Conservation (phyloP, 2,888 invertebrate species). For the Priocnemis perturbator region DNA sequence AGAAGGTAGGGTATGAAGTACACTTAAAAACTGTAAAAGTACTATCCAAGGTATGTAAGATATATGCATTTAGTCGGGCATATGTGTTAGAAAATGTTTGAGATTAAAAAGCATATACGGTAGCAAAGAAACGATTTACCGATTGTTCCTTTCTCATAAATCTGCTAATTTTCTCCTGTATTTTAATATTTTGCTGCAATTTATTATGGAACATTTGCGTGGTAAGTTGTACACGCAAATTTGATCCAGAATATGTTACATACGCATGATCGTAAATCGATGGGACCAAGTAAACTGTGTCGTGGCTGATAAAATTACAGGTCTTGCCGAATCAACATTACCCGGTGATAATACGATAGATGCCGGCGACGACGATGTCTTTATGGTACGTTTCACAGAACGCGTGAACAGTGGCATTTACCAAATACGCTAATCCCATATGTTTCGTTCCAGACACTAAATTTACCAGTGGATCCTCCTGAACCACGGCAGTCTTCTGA, state of each 20-base stretch:
- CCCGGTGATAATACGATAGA: constrained; percentile 82
- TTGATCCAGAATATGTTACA: neutral
- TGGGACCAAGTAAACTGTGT: constrained; percentile 22
- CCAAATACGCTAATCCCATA: no score
- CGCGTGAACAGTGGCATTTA: constrained; percentile 37
- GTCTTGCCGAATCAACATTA: constrained; percentile 84
- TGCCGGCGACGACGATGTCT: constrained; percentile 94
- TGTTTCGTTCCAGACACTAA: constrained; percentile 82
- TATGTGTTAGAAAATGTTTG: neutral
- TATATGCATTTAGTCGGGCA: constrained; percentile 6
- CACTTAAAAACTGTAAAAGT: neutral
- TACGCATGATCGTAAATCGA: constrained; percentile 2
- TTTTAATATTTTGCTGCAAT: constrained; percentile 42
- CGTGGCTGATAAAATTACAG: constrained; percentile 75
- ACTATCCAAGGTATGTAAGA: neutral
- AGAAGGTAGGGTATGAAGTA: constrained; percentile 82
- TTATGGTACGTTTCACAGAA: constrained; percentile 83
- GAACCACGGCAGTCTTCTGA: constrained; percentile 82
- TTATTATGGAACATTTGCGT: constrained; percentile 45
- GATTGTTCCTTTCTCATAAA: neutral
- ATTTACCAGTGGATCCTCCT: constrained; percentile 87
- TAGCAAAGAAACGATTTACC: neutral
- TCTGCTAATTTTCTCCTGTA: constrained; percentile 31
- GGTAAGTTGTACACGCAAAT: constrained; percentile 41
- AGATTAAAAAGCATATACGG: constrained; percentile 1